Evolutionary conservation across 2,113 vertebrate species (phyloP), one percentile per base, ranked within the genome.

Genomic region (Chascanopsetta lugubris): DNA sequence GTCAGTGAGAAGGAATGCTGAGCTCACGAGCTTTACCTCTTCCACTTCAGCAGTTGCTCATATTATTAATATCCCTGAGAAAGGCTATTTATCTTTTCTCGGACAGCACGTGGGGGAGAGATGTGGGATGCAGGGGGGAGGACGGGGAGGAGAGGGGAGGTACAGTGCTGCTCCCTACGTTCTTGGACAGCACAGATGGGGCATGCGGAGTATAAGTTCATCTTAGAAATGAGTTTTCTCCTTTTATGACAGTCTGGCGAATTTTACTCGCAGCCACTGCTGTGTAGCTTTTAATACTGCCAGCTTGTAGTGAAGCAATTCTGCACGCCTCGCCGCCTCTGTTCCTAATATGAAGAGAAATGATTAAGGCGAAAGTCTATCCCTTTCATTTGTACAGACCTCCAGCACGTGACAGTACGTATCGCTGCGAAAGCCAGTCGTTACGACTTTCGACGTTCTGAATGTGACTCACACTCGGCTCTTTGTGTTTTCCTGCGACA

Each of bases 1-100:
- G 85, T 92, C 90, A 89, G 79, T 63, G 79, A 84, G 83, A 78
- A 89, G 83, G 88, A 91, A 91, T 89, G 91, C 90, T 90, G 90
- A 91, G 81, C 81, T 88, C 87, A 89, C 87, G 88, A 76, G 85
- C 83, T 77, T 88, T 87, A 69, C 75, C 82, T 80, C 81, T 82
- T 77, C 70, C 72, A 90, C 88, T 87, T 84, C 77, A 88, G 78
- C 82, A 87, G 81, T 76, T 77, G 81, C 77, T 85, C 84, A 85
- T 84, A 84, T 91, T 89, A 91, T 91, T 91, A 91, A 92, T 89
- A 88, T 85, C 80, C 85, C 50, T 77, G 82, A 70, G 77, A 72
- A 76, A 70, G 70, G 87, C 85, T 82, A 89, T 90, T 88, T 70
- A 85, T 90, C 88, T 89, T 89, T 64, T 42, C 59, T 60, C 63